phyloP scores from a whole-genome alignment of 2,797 vertebrate genomes.

The Lophius americanus region DNA sequence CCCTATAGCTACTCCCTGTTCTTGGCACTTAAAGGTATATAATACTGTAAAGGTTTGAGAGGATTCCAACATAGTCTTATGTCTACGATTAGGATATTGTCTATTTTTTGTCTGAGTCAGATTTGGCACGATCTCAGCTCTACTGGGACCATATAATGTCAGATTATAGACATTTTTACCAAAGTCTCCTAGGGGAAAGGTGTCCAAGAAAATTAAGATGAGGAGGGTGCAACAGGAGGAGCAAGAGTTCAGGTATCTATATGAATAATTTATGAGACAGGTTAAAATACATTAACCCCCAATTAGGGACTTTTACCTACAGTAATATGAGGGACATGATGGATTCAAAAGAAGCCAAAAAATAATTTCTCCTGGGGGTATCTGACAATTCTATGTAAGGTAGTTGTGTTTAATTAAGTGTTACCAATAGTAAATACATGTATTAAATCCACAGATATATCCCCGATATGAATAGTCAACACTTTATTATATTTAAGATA shows the following conservation, averaged over 20 bases:
- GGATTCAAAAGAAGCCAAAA: slow-evolving; percentile 19
- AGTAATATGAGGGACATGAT: slow-evolving; percentile 42
- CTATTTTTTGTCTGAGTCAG: background rate
- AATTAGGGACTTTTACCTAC: slow-evolving; percentile 53
- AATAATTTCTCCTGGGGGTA: slow-evolving; percentile 1
- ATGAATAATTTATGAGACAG: slow-evolving; percentile 68
- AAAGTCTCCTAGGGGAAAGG: slow-evolving; percentile 27
- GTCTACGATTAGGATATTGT: background rate
- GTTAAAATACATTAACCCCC: slow-evolving; percentile 67
- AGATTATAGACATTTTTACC: slow-evolving; percentile 16
- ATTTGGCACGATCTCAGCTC: slow-evolving; percentile 12
- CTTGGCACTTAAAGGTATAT: background rate
- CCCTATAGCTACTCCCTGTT: background rate
- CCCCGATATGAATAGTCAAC: background rate
- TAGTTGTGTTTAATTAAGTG: background rate
- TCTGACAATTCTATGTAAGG: background rate
- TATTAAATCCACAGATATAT: background rate
- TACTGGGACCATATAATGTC: slow-evolving; percentile 7
- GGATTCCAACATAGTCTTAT: background rate
- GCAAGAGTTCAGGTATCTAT: slow-evolving; percentile 55
- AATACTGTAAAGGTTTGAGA: background rate
- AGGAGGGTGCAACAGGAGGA: slow-evolving; percentile 27
- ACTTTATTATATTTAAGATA: background rate
- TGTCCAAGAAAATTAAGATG: slow-evolving; percentile 32
- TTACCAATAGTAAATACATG: background rate